Evolutionary conservation across 2,113 vertebrate species (phyloP).

Genomic region (Prunella fulvescens): DNA sequence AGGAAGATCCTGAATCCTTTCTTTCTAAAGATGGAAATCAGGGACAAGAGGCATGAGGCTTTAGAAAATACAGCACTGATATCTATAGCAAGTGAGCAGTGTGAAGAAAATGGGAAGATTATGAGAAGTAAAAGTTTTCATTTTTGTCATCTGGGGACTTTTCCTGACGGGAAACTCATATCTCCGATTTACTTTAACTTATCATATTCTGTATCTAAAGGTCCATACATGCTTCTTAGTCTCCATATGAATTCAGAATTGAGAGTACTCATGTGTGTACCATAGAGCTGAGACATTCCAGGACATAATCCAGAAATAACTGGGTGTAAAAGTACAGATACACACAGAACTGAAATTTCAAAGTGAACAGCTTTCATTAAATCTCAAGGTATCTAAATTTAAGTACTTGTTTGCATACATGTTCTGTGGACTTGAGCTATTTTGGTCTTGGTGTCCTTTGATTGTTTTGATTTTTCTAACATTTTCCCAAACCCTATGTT

Average conservation of each 20-base stretch:
- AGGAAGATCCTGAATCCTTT: not conserved
- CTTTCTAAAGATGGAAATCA: not conserved
- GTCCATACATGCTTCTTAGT: not conserved
- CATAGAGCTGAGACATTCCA: not conserved
- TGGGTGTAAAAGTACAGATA: not conserved
- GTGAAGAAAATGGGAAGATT: not conserved
- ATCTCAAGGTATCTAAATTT: not conserved
- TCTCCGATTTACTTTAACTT: not conserved
- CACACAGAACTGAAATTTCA: not conserved
- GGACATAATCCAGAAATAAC: not conserved
- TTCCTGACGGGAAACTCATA: not conserved
- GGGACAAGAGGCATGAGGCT: not conserved
- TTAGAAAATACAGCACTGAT: not conserved
- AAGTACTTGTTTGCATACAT: not conserved
- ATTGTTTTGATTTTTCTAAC: not conserved
- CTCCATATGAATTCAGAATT: not conserved
- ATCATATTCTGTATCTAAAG: not conserved
- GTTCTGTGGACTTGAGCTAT: accelerated
- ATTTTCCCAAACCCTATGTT: constrained; percentile 27
- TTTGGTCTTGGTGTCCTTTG: not conserved
- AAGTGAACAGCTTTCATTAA: not conserved
- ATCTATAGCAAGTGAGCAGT: not conserved
- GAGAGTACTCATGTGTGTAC: not conserved
- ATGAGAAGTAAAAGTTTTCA: not conserved
- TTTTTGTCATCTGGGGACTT: not conserved